Conservation (phyloP, 2,113 vertebrate genomes). For the Madoqua kirkii region DNA sequence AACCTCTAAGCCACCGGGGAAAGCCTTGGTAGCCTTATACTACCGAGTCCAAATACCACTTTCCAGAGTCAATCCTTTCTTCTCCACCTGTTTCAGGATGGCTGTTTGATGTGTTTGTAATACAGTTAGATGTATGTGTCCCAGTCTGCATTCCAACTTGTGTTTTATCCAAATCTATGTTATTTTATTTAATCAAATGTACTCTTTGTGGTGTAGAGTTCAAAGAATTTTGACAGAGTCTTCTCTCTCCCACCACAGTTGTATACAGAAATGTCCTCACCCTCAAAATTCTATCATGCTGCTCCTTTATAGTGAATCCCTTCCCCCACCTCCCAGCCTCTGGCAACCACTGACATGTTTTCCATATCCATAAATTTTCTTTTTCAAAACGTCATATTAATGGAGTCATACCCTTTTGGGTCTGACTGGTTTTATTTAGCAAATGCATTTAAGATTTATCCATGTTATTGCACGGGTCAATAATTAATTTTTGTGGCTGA, state of each 20-base stretch:
- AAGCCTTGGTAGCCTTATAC: too few species aligned
- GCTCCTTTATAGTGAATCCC: not conserved
- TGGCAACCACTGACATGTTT: not conserved
- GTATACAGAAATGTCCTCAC: not conserved
- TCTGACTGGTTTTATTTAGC: not conserved
- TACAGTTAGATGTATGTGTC: not conserved
- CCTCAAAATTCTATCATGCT: not conserved
- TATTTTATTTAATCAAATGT: not conserved
- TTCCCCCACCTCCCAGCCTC: not conserved
- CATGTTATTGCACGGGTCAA: not conserved
- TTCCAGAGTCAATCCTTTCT: not conserved
- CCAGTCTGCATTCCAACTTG: not conserved
- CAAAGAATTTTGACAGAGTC: not conserved
- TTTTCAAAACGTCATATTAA: not conserved
- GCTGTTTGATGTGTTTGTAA: not conserved
- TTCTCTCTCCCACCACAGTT: not conserved
- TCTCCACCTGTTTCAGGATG: not conserved
- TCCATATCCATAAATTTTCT: not conserved
- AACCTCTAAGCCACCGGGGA: too few species aligned
- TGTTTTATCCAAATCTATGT: not conserved
- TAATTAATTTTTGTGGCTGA: not conserved
- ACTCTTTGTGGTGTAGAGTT: not conserved
- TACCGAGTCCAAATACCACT: not conserved
- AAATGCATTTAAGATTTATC: not conserved
- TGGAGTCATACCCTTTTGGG: not conserved